These are phyloP conservation scores for Antheraea yamamai DNA, from an alignment of 2,888 invertebrate genomes.

Conservation along the genomic window DNA sequence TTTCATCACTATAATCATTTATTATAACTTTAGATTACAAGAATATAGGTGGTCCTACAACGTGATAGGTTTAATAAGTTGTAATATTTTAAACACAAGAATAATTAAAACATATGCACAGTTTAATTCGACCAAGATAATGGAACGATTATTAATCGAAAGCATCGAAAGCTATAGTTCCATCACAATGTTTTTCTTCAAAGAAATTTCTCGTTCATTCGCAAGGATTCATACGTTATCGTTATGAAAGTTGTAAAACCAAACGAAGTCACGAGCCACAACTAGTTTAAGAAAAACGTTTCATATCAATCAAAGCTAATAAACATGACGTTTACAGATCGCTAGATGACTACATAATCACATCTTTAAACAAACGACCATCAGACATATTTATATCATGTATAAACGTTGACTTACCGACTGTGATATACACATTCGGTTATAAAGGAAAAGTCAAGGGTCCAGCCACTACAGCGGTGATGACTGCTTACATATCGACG, in stretches of 20 bases:
- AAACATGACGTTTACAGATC: conserved; percentile 44
- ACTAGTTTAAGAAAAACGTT: not conserved
- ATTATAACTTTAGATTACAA: too few relatives aligned
- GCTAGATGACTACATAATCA: conserved; percentile 48
- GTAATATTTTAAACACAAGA: too few relatives aligned
- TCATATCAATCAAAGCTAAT: not conserved
- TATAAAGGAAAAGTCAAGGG: conserved; percentile 61
- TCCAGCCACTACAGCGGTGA: conserved; percentile 66
- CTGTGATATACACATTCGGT: conserved; percentile 71
- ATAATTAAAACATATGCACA: too few relatives aligned
- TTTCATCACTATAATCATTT: too few relatives aligned
- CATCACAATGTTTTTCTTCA: too few relatives aligned
- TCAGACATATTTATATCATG: conserved; percentile 49
- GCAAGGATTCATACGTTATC: too few relatives aligned
- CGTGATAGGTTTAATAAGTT: too few relatives aligned
- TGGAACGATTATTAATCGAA: too few relatives aligned
- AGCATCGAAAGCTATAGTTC: too few relatives aligned
- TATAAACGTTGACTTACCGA: conserved; percentile 55
- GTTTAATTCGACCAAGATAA: too few relatives aligned
- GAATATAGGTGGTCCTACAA: too few relatives aligned
- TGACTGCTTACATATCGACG: conserved; percentile 58
- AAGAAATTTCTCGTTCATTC: too few relatives aligned
- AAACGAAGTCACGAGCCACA: not conserved
- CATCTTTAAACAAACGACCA: conserved; percentile 49
- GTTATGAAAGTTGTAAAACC: not conserved